Percentiles rank a stretch among this genome's conserved stretches.
Evolutionary conservation across 2,113 vertebrate genomes (phyloP).

Genomic region (Thamnophis sirtalis): DNA sequence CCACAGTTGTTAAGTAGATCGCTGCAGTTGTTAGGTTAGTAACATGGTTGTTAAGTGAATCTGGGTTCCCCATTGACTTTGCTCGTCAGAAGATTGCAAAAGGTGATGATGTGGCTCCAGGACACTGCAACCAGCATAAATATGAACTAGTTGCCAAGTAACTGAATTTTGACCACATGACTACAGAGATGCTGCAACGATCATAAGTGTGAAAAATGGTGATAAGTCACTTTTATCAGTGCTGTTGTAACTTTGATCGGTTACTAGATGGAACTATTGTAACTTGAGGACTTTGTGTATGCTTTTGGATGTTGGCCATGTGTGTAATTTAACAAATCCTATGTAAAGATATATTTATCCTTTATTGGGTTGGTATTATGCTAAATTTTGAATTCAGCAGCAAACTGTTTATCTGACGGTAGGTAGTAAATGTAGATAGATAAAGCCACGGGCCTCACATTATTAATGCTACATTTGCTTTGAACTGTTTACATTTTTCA

Average conservation of each 20-base stretch:
- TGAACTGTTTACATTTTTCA: background rate
- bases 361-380: background rate
- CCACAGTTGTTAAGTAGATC: background rate
- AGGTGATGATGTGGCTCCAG: background rate
- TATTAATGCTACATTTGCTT: background rate
- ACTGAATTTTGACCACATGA: background rate
- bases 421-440: background rate
- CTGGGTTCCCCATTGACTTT: background rate
- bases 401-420: background rate
- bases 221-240: background rate
- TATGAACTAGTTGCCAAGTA: background rate
- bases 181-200: background rate
- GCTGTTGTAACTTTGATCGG: background rate
- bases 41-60: background rate
- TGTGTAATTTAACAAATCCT: background rate
- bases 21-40: background rate
- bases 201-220: background rate
- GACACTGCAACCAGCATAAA: background rate
- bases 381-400: background rate
- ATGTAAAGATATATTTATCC: background rate
- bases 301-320: background rate
- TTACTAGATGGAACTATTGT: background rate
- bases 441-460: background rate
- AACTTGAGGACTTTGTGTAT: background rate
- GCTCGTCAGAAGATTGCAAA: background rate